These are phyloP conservation scores for Gadopsis bispinosus DNA, from an alignment of 2,797 vertebrate genomes.

Conservation along the genomic window DNA sequence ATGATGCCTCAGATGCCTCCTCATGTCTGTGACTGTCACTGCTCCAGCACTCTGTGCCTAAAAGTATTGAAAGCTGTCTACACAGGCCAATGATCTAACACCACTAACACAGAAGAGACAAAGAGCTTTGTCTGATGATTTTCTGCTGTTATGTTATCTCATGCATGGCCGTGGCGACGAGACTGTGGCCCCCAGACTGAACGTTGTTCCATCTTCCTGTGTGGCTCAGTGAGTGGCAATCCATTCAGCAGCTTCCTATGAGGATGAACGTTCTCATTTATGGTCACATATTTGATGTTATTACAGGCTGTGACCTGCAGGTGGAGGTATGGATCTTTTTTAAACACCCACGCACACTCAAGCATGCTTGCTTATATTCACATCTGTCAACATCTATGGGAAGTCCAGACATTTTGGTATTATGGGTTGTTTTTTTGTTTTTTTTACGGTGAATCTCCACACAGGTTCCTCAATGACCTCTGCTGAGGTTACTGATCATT, in stretches of 20 bases:
- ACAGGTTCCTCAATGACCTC: background rate
- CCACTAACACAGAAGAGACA: conserved; percentile 12
- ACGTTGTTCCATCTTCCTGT: conserved; percentile 15
- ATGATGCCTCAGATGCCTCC: conserved; percentile 32
- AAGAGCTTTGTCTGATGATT: conserved; percentile 13
- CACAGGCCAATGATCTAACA: conserved; percentile 22
- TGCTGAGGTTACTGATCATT: conserved; percentile 7
- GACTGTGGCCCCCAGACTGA: background rate
- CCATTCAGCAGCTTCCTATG: conserved; percentile 13
- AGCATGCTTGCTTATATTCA: background rate
- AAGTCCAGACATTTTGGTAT: conserved; percentile 26
- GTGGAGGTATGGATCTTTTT: conserved; percentile 57
- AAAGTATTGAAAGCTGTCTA: conserved; percentile 31
- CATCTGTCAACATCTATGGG: conserved; percentile 23
- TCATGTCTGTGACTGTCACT: conserved; percentile 27
- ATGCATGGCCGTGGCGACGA: conserved; percentile 7
- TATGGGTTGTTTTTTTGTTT: background rate
- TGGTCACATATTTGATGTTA: conserved; percentile 14
- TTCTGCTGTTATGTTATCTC: conserved; percentile 20
- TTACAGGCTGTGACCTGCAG: conserved; percentile 53
- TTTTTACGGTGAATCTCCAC: conserved; percentile 8
- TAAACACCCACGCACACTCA: background rate
- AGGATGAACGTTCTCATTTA: background rate
- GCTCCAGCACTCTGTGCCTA: conserved; percentile 9
- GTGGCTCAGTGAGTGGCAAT: conserved; percentile 13